phyloP scores from a whole-genome alignment of 2,888 invertebrate species.

The Ctenicera cuprea region DNA sequence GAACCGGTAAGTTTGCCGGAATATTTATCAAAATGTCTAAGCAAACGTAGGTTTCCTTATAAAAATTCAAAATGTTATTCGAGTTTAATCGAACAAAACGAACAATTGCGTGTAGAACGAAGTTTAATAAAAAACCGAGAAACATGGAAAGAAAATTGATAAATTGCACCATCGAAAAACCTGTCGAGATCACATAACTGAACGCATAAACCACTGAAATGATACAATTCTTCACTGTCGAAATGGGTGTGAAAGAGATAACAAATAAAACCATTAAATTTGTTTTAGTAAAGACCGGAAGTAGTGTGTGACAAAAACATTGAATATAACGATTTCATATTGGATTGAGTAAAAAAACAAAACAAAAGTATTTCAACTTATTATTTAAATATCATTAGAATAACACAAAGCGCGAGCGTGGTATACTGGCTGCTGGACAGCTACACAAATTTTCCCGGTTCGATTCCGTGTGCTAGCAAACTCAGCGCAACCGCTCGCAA shows the following conservation, averaged over 20 bases:
- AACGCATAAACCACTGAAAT: constrained; percentile 24
- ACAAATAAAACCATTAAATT: constrained; percentile 13
- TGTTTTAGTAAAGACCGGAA: background rate
- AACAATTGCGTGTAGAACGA: constrained; percentile 9
- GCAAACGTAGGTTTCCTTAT: background rate
- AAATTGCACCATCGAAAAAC: constrained; percentile 17
- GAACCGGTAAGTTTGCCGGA: background rate
- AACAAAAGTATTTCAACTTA: too few relatives aligned
- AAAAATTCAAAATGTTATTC: background rate
- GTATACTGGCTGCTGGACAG: too few relatives aligned
- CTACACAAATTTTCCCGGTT: too few relatives aligned
- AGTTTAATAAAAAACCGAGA: constrained; percentile 11
- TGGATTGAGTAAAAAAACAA: too few relatives aligned
- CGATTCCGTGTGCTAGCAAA: too few relatives aligned
- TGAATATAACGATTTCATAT: too few relatives aligned
- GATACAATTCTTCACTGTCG: constrained; percentile 22
- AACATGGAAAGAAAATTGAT: constrained; percentile 22
- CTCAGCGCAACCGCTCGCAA: too few relatives aligned
- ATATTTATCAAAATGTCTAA: constrained; percentile 4
- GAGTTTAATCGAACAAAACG: constrained; percentile 4
- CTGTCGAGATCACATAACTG: constrained; percentile 27
- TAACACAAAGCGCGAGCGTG: too few relatives aligned
- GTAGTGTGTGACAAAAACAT: too few relatives aligned
- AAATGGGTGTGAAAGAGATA: constrained; percentile 3
- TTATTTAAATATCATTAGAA: too few relatives aligned